phyloP scores from a whole-genome alignment of 1,140 invertebrate genomes.

The Oncopodura yosiiana region DNA sequence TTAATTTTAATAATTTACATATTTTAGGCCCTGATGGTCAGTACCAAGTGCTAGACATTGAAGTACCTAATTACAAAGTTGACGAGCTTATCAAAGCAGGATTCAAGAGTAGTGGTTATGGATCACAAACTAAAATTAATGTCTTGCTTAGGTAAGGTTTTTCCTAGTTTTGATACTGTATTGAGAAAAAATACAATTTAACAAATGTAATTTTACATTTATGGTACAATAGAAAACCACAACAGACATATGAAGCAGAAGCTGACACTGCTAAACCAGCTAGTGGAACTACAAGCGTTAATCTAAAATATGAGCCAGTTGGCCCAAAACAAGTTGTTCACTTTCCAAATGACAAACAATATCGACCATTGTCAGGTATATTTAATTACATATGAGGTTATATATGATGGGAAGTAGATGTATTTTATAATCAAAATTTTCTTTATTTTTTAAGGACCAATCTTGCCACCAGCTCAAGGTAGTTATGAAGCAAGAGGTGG shows the following conservation, averaged over 20 bases:
- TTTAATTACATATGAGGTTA: too few relatives aligned
- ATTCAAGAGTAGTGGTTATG: neutral
- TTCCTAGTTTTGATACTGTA: too few relatives aligned
- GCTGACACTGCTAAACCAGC: neutral
- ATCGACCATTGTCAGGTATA: neutral
- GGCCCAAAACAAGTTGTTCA: conserved; percentile 6
- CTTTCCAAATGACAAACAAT: conserved; percentile 12
- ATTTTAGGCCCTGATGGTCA: conserved; percentile 2
- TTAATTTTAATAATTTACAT: too few relatives aligned
- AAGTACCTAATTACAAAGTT: conserved; percentile 18
- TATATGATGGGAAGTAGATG: too few relatives aligned
- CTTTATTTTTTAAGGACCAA: too few relatives aligned
- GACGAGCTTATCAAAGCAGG: conserved; percentile 19
- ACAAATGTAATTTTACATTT: too few relatives aligned
- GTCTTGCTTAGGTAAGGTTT: conserved; percentile 15
- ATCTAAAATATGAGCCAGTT: conserved; percentile 16
- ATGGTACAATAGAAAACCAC: too few relatives aligned
- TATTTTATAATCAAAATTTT: too few relatives aligned
- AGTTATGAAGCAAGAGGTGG: too few relatives aligned
- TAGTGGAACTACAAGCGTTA: conserved; percentile 4
- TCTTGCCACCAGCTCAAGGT: too few relatives aligned
- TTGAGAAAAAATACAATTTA: too few relatives aligned
- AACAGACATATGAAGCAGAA: conserved; percentile 12
- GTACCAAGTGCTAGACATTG: conserved; percentile 9
- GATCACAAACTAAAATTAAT: conserved; percentile 2